Conservation (phyloP, 2,113 vertebrate species). For the Eira barbara region DNA sequence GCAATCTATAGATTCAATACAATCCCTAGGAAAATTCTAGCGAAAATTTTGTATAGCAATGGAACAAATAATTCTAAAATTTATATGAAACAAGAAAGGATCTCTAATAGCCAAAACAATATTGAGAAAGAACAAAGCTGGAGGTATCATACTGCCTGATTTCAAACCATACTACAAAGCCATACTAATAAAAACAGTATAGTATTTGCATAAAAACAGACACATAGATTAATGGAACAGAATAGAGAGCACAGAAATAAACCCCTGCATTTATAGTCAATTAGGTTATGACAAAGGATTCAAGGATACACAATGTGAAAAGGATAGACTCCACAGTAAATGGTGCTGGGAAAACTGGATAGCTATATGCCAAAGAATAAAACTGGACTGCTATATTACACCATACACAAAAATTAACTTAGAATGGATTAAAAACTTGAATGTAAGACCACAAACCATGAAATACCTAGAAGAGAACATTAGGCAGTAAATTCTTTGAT, state of each 20-base stretch:
- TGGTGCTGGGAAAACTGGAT: not conserved
- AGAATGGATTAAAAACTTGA: not conserved
- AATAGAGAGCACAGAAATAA: not conserved
- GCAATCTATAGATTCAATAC: not conserved
- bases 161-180: not conserved
- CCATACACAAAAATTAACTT: not conserved
- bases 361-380: not conserved
- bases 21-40: not conserved
- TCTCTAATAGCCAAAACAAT: not conserved
- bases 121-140: not conserved
- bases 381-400: not conserved
- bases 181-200: not conserved
- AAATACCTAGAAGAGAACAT: not conserved
- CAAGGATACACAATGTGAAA: not conserved
- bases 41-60: not conserved
- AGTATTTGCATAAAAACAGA: not conserved
- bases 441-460: not conserved
- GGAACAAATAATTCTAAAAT: not conserved
- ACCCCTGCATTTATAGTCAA: not conserved
- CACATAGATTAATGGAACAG: not conserved
- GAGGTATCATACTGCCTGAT: not conserved
- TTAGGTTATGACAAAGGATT: not conserved
- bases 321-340: not conserved
- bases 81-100: not conserved
- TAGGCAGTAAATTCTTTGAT: not conserved